A percentile compares a stretch with the other conserved stretches of the same genome.
phyloP scores from a whole-genome alignment of 2,113 vertebrate species.

The Antigone vipio region DNA sequence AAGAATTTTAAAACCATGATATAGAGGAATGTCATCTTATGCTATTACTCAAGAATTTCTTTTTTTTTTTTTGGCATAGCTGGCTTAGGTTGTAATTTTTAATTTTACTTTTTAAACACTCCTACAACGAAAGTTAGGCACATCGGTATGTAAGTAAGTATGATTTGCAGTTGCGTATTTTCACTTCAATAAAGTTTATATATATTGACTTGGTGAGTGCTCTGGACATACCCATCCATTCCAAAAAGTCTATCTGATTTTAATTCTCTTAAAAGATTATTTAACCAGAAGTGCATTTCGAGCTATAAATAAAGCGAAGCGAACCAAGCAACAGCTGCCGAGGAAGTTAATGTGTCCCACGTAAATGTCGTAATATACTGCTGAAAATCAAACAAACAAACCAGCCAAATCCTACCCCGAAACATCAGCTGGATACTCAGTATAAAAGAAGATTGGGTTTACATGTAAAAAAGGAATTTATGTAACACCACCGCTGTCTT shows the following conservation, averaged over 20 bases:
- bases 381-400: conserved; percentile 9
- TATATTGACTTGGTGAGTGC: not conserved
- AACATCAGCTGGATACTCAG: not conserved
- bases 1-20: not conserved
- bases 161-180: not conserved
- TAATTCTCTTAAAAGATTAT: conserved; percentile 50
- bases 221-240: not conserved
- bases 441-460: not conserved
- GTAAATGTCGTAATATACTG: not conserved
- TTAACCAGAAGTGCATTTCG: conserved; percentile 26
- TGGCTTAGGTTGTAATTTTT: conserved; percentile 10
- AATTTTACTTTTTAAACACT: conserved; percentile 16
- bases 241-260: conserved; percentile 31
- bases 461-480: not conserved
- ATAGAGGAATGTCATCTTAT: not conserved
- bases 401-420: not conserved
- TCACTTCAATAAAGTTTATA: not conserved
- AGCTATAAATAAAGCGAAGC: conserved; percentile 26
- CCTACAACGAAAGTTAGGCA: not conserved
- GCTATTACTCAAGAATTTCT: not conserved
- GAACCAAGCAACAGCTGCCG: conserved; percentile 44
- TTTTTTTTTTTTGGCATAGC: not conserved
- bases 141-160: not conserved
- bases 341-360: conserved; percentile 38
- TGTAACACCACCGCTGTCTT: not conserved